A percentile compares a stretch with the other conserved stretches of the same genome.
These are phyloP conservation scores for Dolichallabes microphthalmus DNA, from an alignment of 2,113 vertebrate genomes.

Conservation along the genomic window DNA sequence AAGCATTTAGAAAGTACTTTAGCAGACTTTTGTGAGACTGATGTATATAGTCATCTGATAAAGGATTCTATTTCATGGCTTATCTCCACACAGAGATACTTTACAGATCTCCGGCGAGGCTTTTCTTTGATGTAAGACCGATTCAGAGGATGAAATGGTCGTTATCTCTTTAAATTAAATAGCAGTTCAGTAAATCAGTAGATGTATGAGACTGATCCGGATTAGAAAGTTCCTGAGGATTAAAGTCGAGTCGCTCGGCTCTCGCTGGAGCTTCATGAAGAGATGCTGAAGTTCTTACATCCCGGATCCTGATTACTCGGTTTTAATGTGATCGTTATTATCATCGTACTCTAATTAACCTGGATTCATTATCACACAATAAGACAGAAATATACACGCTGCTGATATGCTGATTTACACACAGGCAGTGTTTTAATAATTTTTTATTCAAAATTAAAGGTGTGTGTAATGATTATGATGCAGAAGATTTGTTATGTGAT, in stretches of 20 bases:
- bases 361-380: not conserved
- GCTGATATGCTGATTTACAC: not conserved
- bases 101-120: not conserved
- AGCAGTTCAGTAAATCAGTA: constrained; percentile 6
- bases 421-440: no score
- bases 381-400: not conserved
- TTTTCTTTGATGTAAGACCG: not conserved
- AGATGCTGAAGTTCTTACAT: constrained; percentile 12
- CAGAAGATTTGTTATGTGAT: no score
- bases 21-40: not conserved
- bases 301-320: not conserved
- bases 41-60: not conserved
- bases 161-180: constrained; percentile 2
- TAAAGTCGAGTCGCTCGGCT: constrained; percentile 6
- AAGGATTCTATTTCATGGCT: not conserved
- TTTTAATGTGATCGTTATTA: not conserved
- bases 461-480: not conserved
- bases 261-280: not conserved
- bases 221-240: constrained; percentile 5
- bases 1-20: not conserved
- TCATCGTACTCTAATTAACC: not conserved
- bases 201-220: not conserved
- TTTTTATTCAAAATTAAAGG: no score
- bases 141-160: not conserved
- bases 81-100: not conserved